Base-by-base conservation (phyloP, 2,113 vertebrate genomes). In the Monarcha castaneiventris region DNA sequence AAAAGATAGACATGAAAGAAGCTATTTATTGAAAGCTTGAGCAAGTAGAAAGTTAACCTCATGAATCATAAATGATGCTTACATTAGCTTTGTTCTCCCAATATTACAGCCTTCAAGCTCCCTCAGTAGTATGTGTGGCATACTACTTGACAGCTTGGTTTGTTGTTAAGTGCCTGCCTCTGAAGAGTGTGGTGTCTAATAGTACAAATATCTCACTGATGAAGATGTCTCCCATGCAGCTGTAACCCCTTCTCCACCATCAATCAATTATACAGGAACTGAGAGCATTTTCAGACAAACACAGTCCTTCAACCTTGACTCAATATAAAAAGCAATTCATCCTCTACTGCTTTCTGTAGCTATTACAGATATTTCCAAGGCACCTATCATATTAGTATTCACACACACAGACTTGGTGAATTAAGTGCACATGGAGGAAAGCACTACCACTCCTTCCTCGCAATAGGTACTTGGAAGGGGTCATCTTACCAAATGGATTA, bases 61-160 rank as follows among this genome's bases (percentile, higher is more conserved):
- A 41, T 52, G 80, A 94, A 92, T 93, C 81, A 32, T 32, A 89
- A 89, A 92, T 66, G 59, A 81, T 75, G 79, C 78, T 95, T 93
- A 90, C 56, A 55, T 84, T 88, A 92, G 72, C 33, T 94, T 77
- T 85, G 39, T 67, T 71, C 75, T 94, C 35, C 80, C 75, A 73
- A 0, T 63, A 74, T 59, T 51, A 84, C 41, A 74, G 79, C 35
- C 43, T 77, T 80, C 78, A 66, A 63, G 29, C 61, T 93, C 49
- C 72, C 26, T 18, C 74, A 85, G 37, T 13, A 91, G 30, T 12
- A 63, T 1, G 8, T 7, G 16, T 3, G 67, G 46, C 72, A 86
- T 23, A 48, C 48, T 23, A 23, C 48, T 48, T 41, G 87, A 71
- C 63, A 91, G 69, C 62, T 61, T 72, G 43, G 30, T 55, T 84